Evolutionary conservation across 2,113 vertebrate species (phyloP).

Genomic region (Platichthys flesus): DNA sequence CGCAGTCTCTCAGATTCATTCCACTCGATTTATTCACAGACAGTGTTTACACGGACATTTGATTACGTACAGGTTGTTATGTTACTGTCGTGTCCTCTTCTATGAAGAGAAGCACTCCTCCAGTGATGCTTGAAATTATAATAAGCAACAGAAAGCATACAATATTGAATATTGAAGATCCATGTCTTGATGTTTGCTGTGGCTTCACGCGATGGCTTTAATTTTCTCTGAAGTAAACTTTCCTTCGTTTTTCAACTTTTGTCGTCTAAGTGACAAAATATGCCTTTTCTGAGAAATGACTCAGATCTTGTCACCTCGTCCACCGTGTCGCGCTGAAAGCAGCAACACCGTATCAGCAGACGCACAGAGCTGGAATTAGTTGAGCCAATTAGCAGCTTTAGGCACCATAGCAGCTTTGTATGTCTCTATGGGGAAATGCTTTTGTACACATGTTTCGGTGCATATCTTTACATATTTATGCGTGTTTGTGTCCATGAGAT

Average conservation of each 20-base stretch:
- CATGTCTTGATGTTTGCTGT: not conserved
- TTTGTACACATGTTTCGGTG: not conserved
- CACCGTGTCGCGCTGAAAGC: slow-evolving; percentile 6
- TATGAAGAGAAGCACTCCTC: too few species aligned
- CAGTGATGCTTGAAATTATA: too few species aligned
- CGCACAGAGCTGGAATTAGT: not conserved
- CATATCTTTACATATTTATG: slow-evolving; percentile 29
- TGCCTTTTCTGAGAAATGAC: not conserved
- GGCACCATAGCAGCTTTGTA: not conserved
- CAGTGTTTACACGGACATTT: too few species aligned
- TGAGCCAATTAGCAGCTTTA: slow-evolving; percentile 39
- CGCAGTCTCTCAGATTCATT: not conserved
- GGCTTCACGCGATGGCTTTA: slow-evolving; percentile 3
- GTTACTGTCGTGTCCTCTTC: too few species aligned
- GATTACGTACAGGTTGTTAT: too few species aligned
- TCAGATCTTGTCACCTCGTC: not conserved
- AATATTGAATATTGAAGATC: too few species aligned
- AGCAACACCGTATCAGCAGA: slow-evolving; percentile 13
- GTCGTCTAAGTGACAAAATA: slow-evolving; percentile 11
- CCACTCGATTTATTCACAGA: too few species aligned
- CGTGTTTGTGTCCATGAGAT: slow-evolving; percentile 3
- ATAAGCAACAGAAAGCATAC: too few species aligned
- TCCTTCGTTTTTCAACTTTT: not conserved
- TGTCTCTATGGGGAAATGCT: not conserved
- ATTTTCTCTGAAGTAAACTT: not conserved